A percentile compares a stretch with the other conserved stretches of the same genome.
These are phyloP conservation scores for Peromyscus nudipes DNA, from an alignment of 2,797 vertebrate genomes.

Conservation along the genomic window DNA sequence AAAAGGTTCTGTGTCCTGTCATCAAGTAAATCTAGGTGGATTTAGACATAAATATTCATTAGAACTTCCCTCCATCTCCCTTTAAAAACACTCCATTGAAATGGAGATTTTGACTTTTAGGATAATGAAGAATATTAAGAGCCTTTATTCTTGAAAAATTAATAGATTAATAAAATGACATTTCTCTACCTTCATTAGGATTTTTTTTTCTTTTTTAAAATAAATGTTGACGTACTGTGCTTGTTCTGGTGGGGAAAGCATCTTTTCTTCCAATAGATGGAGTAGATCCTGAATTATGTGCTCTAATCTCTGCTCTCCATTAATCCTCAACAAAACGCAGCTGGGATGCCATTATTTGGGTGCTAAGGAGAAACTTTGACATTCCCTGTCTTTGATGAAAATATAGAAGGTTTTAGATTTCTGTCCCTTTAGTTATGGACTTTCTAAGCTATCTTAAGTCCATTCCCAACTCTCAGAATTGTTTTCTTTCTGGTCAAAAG, in stretches of 20 bases:
- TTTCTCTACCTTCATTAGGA: constrained; percentile 73
- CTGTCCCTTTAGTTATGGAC: neutral
- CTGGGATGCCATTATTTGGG: constrained; percentile 30
- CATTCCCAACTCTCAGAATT: neutral
- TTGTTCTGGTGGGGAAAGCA: constrained; percentile 66
- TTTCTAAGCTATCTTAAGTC: constrained; percentile 6
- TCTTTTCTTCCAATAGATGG: constrained; percentile 54
- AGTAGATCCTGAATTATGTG: constrained; percentile 19
- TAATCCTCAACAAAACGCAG: constrained; percentile 67
- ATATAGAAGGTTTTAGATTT: neutral
- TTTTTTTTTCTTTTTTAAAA: constrained; percentile 38
- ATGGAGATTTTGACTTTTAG: constrained; percentile 86
- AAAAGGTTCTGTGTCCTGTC: constrained; percentile 64
- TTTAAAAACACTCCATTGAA: constrained; percentile 78
- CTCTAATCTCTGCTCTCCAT: constrained; percentile 56
- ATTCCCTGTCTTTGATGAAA: constrained; percentile 44
- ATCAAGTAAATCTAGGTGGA: constrained; percentile 64
- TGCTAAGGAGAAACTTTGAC: constrained; percentile 34
- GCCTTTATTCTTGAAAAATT: constrained; percentile 79
- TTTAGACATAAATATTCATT: constrained; percentile 80
- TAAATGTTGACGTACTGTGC: constrained; percentile 32
- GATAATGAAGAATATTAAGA: constrained; percentile 78
- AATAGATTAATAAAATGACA: constrained; percentile 79
- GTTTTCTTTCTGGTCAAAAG: constrained; percentile 57
- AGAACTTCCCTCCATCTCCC: constrained; percentile 61